A percentile compares a stretch with the other conserved stretches of the same genome.
phyloP scores from a whole-genome alignment of 2,113 vertebrate genomes.

The Anhinga rufa region DNA sequence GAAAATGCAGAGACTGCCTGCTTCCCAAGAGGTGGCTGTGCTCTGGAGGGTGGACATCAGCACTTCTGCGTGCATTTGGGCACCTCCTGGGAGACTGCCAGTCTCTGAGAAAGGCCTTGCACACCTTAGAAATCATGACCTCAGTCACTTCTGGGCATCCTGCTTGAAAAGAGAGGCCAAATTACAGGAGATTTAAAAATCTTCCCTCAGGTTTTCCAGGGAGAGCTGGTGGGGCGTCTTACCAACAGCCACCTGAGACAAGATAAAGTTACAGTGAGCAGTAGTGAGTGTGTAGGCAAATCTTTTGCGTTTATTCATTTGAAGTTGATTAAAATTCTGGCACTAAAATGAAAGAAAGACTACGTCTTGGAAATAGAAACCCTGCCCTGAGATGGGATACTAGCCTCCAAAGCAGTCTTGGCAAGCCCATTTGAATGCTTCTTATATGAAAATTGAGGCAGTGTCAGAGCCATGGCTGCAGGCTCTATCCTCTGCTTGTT shows the following conservation, averaged over 20 bases:
- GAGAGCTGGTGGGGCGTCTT: neutral
- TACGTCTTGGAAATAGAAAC: neutral
- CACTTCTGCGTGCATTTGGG: neutral
- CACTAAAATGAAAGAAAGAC: constrained; percentile 10
- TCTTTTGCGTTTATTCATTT: neutral
- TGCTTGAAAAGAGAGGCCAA: neutral
- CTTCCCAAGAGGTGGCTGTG: neutral
- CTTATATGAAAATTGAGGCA: neutral
- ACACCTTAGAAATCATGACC: neutral
- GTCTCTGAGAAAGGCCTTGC: neutral
- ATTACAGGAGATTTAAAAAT: neutral
- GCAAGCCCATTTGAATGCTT: neutral
- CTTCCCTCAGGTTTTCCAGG: neutral
- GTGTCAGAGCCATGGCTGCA: neutral
- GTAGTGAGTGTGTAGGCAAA: neutral
- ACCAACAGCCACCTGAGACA: neutral
- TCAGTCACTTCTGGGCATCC: neutral
- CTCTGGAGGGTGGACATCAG: neutral
- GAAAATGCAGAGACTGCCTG: neutral
- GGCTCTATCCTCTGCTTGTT: neutral
- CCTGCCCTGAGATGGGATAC: neutral
- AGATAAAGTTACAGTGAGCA: neutral
- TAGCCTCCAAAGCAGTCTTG: neutral
- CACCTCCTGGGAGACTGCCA: neutral
- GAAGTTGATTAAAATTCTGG: neutral